These are phyloP conservation scores for Trematomus bernacchii DNA, from an alignment of 2,797 vertebrate genomes.

Conservation along the genomic window DNA sequence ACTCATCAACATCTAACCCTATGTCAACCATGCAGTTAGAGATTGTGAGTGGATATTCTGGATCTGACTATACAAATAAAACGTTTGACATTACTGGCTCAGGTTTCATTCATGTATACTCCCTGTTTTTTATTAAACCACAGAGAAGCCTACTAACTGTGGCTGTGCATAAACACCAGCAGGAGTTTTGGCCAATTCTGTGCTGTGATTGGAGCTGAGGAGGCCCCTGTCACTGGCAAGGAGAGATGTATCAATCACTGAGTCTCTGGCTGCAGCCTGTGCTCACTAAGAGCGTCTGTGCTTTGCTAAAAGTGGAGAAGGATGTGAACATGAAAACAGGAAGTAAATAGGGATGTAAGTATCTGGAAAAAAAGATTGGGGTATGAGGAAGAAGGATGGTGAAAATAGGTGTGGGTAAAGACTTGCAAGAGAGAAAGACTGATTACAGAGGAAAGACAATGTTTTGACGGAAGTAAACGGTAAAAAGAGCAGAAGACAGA, in stretches of 20 bases:
- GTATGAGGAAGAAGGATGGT: slow-evolving; percentile 8
- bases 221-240: slow-evolving; percentile 63
- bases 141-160: slow-evolving; percentile 21
- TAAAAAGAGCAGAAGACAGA: slow-evolving; percentile 32
- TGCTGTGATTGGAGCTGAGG: slow-evolving; percentile 65
- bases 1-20: slow-evolving; percentile 25
- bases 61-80: slow-evolving; percentile 15
- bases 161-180: slow-evolving; percentile 64
- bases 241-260: slow-evolving; percentile 80
- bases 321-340: slow-evolving; percentile 36
- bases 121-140: slow-evolving; percentile 29
- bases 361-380: slow-evolving; percentile 36
- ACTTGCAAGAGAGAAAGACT: slow-evolving; percentile 14
- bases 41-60: neutral
- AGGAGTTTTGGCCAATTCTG: slow-evolving; percentile 64
- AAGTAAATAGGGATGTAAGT: slow-evolving; percentile 43
- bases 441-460: slow-evolving; percentile 24
- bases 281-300: slow-evolving; percentile 32
- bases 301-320: slow-evolving; percentile 35
- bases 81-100: neutral
- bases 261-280: slow-evolving; percentile 57
- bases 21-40: slow-evolving; percentile 10
- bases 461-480: slow-evolving; percentile 26
- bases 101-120: slow-evolving; percentile 17
- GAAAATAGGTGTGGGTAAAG: slow-evolving; percentile 18